Evolutionary conservation across 2,888 invertebrate species (phyloP), one percentile per base, ranked within the genome.

Genomic region (Drosophila subsilvestris): DNA sequence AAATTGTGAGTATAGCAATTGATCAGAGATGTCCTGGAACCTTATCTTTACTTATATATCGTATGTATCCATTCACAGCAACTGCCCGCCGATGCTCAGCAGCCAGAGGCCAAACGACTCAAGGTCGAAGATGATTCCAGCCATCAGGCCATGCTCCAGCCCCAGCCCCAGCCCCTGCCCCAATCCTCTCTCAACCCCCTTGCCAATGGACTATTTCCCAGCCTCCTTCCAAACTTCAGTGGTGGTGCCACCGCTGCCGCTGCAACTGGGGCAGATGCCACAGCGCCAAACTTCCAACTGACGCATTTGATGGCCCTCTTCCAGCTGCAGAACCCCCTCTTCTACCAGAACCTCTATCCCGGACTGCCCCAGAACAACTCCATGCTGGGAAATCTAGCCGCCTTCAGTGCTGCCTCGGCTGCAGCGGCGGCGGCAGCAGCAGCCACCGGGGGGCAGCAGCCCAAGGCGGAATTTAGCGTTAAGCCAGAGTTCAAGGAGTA

Each of bases 291-390:
- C 68, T 87, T 91, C 49, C 91, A 92, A 62, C 67, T 92, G 48
- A 91, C 91, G 0, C 91, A 91, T 59, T 66, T 91, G 37, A 92
- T 91, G 91, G 91, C 91, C 3, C 79, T 91, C 25, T 91, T 91
- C 55, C 91, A 91, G 69, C 65, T 91, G 47, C 91, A 91, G 70
- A 92, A 91, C 73, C 91, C 91, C 32, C 88, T 92, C 10, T 91
- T 91, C 82, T 92, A 91, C 80, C 91, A 92, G 62, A 91, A 92
- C 73, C 84, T 92, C 8, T 92, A 91, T 75, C 91, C 92, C 0
- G 89, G 82, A 8, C 82, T 79, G 68, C 76, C 87, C 1, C 89
- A 78, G 42, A 89, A 80, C 57, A 63, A 74, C 4, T 58, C 76
- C 44, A 71, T 88, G 60, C 73, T 90, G 37, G 82, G 86, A 8